These are phyloP conservation scores for Apamea monoglypha DNA, from an alignment of 2,888 invertebrate species.

Conservation along the genomic window DNA sequence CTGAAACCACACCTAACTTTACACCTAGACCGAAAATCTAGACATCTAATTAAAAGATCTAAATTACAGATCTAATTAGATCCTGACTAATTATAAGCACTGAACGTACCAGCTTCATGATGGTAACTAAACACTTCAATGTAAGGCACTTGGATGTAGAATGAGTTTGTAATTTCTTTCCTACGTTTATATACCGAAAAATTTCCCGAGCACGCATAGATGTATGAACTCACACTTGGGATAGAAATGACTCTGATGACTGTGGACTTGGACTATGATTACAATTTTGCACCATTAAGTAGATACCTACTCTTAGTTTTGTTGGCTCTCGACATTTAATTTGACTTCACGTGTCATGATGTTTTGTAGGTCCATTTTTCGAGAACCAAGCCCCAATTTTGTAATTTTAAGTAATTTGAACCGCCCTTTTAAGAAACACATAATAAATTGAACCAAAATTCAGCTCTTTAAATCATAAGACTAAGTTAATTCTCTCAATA, in stretches of 20 bases:
- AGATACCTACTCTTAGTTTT: background rate
- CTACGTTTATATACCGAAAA: slow-evolving; percentile 82
- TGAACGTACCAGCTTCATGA: slow-evolving; percentile 85
- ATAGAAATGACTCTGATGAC: slow-evolving; percentile 52
- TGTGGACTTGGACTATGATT: slow-evolving; percentile 63
- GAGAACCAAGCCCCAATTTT: background rate
- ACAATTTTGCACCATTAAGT: background rate
- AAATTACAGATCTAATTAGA: slow-evolving; percentile 26
- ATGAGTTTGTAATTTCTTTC: slow-evolving; percentile 79
- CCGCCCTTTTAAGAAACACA: too few relatives aligned
- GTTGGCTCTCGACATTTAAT: background rate
- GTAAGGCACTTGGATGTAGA: slow-evolving; percentile 72
- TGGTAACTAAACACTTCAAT: slow-evolving; percentile 64
- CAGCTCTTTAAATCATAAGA: background rate
- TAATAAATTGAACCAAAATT: too few relatives aligned
- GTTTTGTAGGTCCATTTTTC: background rate
- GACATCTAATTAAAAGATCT: slow-evolving; percentile 21
- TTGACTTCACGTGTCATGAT: background rate
- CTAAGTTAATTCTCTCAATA: background rate
- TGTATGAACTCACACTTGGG: slow-evolving; percentile 74
- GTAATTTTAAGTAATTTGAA: background rate
- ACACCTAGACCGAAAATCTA: slow-evolving; percentile 16
- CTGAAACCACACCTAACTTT: slow-evolving; percentile 26
- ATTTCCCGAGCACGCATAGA: slow-evolving; percentile 70
- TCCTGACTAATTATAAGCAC: slow-evolving; percentile 31